Evolutionary conservation across 92 coral and sea anemone species (phyloP).

Genomic region (Heteractis magnifica): DNA sequence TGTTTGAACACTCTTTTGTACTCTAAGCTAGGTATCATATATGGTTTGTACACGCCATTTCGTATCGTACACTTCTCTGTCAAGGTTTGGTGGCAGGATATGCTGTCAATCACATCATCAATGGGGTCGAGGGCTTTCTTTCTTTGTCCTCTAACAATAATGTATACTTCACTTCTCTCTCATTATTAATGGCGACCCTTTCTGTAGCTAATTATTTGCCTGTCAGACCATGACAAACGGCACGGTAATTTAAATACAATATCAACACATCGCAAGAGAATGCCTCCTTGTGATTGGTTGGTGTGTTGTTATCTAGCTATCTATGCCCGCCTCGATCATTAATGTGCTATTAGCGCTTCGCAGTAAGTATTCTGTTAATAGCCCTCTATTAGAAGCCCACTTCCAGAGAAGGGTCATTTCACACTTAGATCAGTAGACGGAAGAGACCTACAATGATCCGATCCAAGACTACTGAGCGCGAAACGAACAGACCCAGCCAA

Average conservation of each 20-base stretch:
- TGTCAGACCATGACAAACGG: conserved; percentile 78
- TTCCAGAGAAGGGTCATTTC: conserved; percentile 46
- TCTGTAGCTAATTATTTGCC: conserved; percentile 75
- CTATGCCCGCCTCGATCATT: conserved; percentile 79
- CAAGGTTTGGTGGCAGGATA: neutral
- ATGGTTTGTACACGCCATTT: neutral
- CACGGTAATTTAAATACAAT: conserved; percentile 78
- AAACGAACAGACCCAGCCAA: conserved; percentile 8
- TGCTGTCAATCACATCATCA: conserved; percentile 76
- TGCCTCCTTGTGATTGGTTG: conserved; percentile 59
- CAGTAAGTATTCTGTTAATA: conserved; percentile 70
- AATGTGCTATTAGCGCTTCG: conserved; percentile 77
- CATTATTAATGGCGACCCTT: conserved; percentile 70
- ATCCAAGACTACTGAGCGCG: conserved; percentile 26
- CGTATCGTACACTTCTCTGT: neutral
- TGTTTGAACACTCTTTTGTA: neutral
- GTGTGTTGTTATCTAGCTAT: conserved; percentile 68
- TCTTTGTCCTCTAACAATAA: conserved; percentile 43
- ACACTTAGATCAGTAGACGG: conserved; percentile 43
- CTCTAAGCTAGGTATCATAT: neutral
- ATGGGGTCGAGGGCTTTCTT: conserved; percentile 46
- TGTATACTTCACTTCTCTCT: conserved; percentile 46
- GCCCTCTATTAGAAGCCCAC: conserved; percentile 48
- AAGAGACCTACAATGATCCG: conserved; percentile 34
- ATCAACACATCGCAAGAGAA: conserved; percentile 70